Conservation (phyloP, 2,888 invertebrate species). For the Erebia aethiops region DNA sequence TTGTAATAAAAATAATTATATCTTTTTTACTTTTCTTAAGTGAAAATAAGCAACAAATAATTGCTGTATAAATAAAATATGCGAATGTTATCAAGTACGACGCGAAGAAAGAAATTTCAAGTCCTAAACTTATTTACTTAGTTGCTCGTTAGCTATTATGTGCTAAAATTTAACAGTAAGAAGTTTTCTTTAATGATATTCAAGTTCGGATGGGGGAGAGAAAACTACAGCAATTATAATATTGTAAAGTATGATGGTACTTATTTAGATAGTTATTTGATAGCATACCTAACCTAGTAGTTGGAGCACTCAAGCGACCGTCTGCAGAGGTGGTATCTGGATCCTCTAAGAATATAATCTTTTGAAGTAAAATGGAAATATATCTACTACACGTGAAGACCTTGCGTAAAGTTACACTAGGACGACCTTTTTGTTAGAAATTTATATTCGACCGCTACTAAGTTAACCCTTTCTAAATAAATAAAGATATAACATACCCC, state of each 20-base stretch:
- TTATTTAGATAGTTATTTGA: conserved; percentile 6
- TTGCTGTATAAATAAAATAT: neutral
- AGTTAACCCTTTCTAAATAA: too few species aligned
- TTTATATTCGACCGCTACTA: too few species aligned
- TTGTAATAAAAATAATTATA: too few species aligned
- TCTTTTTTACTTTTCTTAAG: neutral
- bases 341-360: conserved; percentile 20
- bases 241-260: conserved; percentile 10
- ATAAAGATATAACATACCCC: too few species aligned
- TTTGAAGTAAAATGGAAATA: conserved; percentile 37
- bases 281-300: neutral
- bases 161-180: conserved; percentile 13
- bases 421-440: too few species aligned
- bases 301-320: conserved; percentile 1
- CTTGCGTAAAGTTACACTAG: too few species aligned
- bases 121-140: neutral
- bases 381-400: neutral
- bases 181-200: conserved; percentile 16
- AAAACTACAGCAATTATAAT: conserved; percentile 1
- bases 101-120: neutral
- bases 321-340: neutral
- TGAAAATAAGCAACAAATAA: neutral
- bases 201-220: conserved; percentile 1
- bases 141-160: conserved; percentile 9
- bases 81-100: neutral